These are phyloP conservation scores for Halesus radiatus DNA, from an alignment of 1,140 invertebrate species.

Conservation along the genomic window DNA sequence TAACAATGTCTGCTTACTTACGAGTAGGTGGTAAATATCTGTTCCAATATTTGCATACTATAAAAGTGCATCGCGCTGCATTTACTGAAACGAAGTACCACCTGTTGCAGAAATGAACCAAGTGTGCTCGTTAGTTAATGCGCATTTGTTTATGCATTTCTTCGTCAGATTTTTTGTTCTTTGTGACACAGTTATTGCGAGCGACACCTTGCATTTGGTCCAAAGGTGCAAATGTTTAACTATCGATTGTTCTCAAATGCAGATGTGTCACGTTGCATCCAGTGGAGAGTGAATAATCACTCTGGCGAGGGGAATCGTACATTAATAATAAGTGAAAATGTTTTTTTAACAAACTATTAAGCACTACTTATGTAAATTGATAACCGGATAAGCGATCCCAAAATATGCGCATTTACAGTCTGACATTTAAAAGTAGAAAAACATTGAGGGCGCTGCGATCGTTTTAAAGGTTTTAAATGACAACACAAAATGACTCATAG, in stretches of 20 bases:
- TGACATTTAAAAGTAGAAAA: too few relatives aligned
- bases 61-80: neutral
- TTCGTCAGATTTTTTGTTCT: neutral
- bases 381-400: too few relatives aligned
- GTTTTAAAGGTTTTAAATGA: too few relatives aligned
- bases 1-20: too few relatives aligned
- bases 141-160: neutral
- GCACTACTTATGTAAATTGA: too few relatives aligned
- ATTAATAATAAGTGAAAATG: neutral
- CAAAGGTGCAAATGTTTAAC: conserved; percentile 20
- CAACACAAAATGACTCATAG: too few relatives aligned
- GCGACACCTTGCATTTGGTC: conserved; percentile 1
- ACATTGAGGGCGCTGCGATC: too few relatives aligned
- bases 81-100: neutral
- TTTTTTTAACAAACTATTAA: too few relatives aligned
- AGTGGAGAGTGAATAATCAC: neutral
- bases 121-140: neutral
- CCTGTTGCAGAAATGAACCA: neutral
- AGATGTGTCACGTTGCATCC: conserved; percentile 32
- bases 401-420: too few relatives aligned
- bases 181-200: conserved; percentile 9
- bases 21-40: neutral
- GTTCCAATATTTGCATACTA: neutral
- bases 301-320: neutral
- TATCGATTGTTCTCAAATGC: conserved; percentile 28